Evolutionary conservation across 2,888 invertebrate genomes (phyloP), one percentile per base, ranked within the genome.

Genomic region (Meganola albula): DNA sequence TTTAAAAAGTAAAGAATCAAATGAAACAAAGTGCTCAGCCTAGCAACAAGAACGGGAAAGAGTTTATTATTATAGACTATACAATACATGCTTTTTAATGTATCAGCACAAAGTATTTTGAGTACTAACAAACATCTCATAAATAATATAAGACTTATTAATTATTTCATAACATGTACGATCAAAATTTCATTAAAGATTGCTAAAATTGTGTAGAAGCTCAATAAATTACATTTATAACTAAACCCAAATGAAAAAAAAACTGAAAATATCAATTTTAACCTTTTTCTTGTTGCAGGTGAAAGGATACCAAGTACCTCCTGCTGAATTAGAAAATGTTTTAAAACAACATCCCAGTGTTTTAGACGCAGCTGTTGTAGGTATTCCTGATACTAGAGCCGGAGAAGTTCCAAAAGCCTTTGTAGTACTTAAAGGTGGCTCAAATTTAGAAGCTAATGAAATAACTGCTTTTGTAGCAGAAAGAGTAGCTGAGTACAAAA

Each of bases 251-350:
- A n/a, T 6, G 12, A 7, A 18, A 28, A 22, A 10, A 23, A 13
- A 6, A 18, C n/a, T 25, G 12, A 22, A 10, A 13, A 20, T 14
- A 13, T 5, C 10, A 7, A 10, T 22, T 21, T 13, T 27, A 16
- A 16, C 16, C 12, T 2, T 25, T 12, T 18, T 6, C 10, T 10
- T n/a, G 77, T 60, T 93, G 48, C 44, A 74, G 75, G 92, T 91
- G 0, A 90, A 88, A 74, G 89, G 87, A 1, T 89, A 80, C 58
- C 88, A 94, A 89, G 95, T 96, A 11, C 90, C 96, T n/a, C 96
- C 96, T 9, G 95, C 96, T 2, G 96, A 96, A 71, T 68, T 96
- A 23, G 96, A 96, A 72, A 90, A 87, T 32, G 52, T 93, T 5
- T 65, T 95, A 2, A 86, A 92, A 43, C 86, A 87, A 28, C 92